Base-by-base conservation (phyloP, 2,113 vertebrate species). In the Labeo catla region DNA sequence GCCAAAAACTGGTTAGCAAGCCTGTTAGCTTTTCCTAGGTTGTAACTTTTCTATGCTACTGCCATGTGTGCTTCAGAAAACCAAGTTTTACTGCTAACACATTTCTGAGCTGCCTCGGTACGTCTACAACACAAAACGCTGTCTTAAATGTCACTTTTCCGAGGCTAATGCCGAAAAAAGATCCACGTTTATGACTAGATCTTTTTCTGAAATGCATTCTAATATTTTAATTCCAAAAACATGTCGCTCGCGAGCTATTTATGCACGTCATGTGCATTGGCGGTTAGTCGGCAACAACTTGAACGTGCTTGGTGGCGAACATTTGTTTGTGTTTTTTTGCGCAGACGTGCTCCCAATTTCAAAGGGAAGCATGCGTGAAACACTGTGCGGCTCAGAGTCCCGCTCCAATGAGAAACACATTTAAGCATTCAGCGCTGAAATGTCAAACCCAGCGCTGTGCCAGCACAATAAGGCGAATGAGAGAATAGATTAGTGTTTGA, bases 141-240 rank as follows among this genome's bases (percentile, higher is more conserved):
- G 73, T 2, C 5, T 45, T 50, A 28, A 49, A 78, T 78, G 34
- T 61, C 78, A 47, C 78, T 81, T 80, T 47, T 81, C 59, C 15
- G n/a, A 81, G 39, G 16, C 63, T 39, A 54, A 70, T 39, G 16
- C 13, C 1, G 8, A 70, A 52, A 82, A 95, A 94, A 93, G 91
- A 89, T 92, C 88, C 86, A 92, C 93, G 93, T 94, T 94, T 93
- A 92, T 90, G 89, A 93, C 91, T 91, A 92, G 92, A 93, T 94
- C 91, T 94, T 91, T 91, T 91, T 94, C 94, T 94, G 92, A 92
- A 89, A 93, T 89, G 86, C 80, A 90, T 91, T 54, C n/a, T 94
- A 94, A 93, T 93, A 85, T 90, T 93, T 93, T 95, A 94, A 94
- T 93, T 93, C 91, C 91, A 92, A 94, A 94, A 95, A 93, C 94